phyloP scores from a whole-genome alignment of 2,888 invertebrate genomes.

The Oscheius myriophilus region DNA sequence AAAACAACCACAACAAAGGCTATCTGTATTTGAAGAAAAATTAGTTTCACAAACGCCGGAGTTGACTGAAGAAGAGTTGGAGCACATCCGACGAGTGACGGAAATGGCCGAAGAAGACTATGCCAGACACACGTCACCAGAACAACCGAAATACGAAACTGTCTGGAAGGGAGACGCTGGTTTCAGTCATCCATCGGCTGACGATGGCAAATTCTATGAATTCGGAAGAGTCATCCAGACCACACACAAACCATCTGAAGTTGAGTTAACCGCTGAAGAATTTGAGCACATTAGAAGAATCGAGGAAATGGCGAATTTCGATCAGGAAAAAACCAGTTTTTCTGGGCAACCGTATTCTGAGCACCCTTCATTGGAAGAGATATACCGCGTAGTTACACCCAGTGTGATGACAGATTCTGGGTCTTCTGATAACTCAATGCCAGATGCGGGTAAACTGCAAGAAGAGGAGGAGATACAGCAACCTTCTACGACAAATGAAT shows the following conservation, averaged over 20 bases:
- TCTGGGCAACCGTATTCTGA: neutral
- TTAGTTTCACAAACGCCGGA: neutral
- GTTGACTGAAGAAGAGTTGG: slow-evolving; percentile 45
- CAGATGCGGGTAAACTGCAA: too few species aligned
- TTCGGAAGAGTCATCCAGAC: too few species aligned
- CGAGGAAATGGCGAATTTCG: slow-evolving; percentile 27
- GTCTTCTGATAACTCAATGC: too few species aligned
- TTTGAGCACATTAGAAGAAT: slow-evolving; percentile 29
- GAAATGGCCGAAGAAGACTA: slow-evolving; percentile 28
- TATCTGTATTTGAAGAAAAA: neutral
- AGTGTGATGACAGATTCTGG: too few species aligned
- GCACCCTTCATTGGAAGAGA: too few species aligned
- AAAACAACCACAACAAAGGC: neutral
- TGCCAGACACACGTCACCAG: too few species aligned
- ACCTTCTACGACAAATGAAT: neutral
- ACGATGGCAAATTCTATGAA: too few species aligned
- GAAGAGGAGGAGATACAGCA: too few species aligned
- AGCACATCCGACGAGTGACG: slow-evolving; percentile 40
- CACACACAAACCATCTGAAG: neutral
- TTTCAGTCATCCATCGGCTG: too few species aligned
- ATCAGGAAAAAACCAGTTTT: neutral
- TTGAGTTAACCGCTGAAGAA: slow-evolving; percentile 28
- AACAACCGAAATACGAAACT: too few species aligned
- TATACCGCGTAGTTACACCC: neutral
- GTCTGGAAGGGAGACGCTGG: too few species aligned